Conservation (phyloP, 2,113 vertebrate species). For the Sapajus apella region DNA sequence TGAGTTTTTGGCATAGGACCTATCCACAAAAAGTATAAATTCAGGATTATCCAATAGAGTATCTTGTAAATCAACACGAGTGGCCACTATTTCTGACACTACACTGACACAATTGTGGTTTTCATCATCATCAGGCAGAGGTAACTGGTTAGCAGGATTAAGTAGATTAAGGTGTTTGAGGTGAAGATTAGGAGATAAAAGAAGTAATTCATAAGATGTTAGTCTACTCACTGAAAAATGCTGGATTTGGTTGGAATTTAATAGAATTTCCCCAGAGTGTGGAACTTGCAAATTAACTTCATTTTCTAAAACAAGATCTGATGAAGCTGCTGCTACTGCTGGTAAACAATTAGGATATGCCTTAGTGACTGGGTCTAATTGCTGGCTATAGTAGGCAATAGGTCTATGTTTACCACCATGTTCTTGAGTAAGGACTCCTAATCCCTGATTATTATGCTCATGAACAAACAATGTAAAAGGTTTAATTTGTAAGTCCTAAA, state of each 20-base stretch:
- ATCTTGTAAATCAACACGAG: neutral
- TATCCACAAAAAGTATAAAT: neutral
- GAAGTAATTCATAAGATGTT: neutral
- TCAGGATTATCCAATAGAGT: neutral
- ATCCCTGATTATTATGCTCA: neutral
- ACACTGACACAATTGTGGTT: neutral
- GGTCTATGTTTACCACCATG: neutral
- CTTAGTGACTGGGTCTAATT: neutral
- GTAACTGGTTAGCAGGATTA: neutral
- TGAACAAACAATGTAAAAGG: neutral
- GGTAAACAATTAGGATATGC: neutral
- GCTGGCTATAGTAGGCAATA: too few species aligned
- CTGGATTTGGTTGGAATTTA: neutral
- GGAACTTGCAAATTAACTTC: neutral
- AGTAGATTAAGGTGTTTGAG: neutral
- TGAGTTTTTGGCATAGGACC: neutral
- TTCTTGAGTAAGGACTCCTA: neutral
- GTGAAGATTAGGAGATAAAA: neutral
- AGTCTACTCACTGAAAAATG: neutral
- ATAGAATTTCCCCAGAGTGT: neutral
- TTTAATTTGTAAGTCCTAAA: neutral
- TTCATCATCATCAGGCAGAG: neutral
- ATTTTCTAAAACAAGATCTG: neutral
- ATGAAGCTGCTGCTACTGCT: neutral
- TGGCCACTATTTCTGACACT: neutral